Conservation (phyloP, 2,797 vertebrate genomes). For the Cirrhinus mrigala region DNA sequence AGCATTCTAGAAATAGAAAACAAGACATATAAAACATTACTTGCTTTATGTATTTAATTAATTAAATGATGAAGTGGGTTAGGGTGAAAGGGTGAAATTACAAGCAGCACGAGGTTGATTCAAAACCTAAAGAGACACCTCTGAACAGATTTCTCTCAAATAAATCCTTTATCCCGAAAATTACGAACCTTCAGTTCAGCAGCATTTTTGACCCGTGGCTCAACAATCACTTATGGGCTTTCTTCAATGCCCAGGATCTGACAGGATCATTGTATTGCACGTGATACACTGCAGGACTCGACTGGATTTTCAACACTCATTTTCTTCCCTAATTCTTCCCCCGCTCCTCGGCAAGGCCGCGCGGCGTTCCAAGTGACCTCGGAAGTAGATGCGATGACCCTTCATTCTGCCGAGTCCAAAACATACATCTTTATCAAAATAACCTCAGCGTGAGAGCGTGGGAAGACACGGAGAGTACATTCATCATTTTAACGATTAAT, state of each 20-base stretch:
- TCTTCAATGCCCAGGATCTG: background rate
- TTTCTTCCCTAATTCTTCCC: conserved; percentile 62
- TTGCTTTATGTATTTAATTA: background rate
- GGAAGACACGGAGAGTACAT: conserved; percentile 78
- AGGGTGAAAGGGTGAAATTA: background rate
- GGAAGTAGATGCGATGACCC: conserved; percentile 80
- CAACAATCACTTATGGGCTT: background rate
- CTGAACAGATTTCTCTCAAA: background rate
- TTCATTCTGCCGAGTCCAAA: conserved; percentile 77
- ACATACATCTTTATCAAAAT: conserved; percentile 82
- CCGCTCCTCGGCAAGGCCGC: conserved; percentile 71
- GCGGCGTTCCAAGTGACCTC: conserved; percentile 73
- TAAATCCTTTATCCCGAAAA: background rate
- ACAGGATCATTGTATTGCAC: background rate
- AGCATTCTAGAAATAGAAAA: too few species aligned
- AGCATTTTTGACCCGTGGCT: background rate
- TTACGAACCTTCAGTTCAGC: background rate
- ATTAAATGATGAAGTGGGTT: background rate
- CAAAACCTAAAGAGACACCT: background rate
- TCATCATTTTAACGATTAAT: conserved; percentile 82
- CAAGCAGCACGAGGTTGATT: background rate
- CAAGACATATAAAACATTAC: background rate
- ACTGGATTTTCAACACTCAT: conserved; percentile 18
- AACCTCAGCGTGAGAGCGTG: conserved; percentile 79
- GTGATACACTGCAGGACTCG: conserved; percentile 5